Evolutionary conservation across 2,113 vertebrate species (phyloP).

Genomic region (Isichthys henryi): DNA sequence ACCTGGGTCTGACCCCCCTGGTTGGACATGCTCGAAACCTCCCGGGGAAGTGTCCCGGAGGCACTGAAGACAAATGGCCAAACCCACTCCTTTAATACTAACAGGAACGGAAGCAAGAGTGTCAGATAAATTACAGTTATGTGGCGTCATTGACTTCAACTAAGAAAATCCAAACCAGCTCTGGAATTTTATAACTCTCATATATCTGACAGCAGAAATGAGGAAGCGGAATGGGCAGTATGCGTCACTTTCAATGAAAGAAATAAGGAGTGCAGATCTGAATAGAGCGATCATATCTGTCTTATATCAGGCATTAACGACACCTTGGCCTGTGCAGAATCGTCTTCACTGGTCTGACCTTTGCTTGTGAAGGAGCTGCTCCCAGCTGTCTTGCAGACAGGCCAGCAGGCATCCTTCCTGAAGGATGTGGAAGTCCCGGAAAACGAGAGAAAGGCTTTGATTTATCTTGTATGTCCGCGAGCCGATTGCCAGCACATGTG

Average conservation of each 20-base stretch:
- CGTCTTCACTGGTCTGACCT: neutral
- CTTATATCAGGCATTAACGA: too few relatives aligned
- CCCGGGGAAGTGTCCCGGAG: neutral
- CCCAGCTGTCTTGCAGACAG: neutral
- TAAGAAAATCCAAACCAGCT: neutral
- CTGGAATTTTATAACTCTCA: neutral
- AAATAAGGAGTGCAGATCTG: neutral
- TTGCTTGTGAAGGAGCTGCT: neutral
- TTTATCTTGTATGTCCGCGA: constrained; percentile 29
- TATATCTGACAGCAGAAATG: neutral
- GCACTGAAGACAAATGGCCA: neutral
- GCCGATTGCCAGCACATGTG: constrained; percentile 45
- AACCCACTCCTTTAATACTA: neutral
- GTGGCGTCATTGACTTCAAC: neutral
- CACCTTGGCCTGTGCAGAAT: neutral
- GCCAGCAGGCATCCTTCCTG: constrained; percentile 14
- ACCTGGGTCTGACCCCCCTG: neutral
- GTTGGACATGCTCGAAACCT: neutral
- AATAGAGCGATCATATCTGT: neutral
- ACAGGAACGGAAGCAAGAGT: neutral
- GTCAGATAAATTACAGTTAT: neutral
- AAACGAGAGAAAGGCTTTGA: constrained; percentile 32
- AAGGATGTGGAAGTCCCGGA: constrained; percentile 25
- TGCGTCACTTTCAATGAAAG: neutral
- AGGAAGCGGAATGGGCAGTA: neutral